These are phyloP conservation scores for Orius insidiosus DNA, from an alignment of 1,140 invertebrate genomes.

Conservation along the genomic window DNA sequence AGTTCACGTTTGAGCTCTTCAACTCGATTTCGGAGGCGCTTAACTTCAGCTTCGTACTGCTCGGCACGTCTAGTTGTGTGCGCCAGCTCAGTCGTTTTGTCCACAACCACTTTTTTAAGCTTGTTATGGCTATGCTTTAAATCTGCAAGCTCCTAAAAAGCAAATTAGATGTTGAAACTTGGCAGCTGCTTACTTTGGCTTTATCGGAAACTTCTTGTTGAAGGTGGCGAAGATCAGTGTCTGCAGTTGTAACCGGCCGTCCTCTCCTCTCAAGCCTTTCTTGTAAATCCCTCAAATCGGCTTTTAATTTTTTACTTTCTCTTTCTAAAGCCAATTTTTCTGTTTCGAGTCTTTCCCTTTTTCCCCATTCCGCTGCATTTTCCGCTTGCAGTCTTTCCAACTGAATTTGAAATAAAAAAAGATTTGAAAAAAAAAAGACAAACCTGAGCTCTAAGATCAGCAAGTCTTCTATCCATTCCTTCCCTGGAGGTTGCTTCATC, in stretches of 20 bases:
- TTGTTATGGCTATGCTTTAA: slow-evolving; percentile 57
- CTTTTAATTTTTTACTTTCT: slow-evolving; percentile 74
- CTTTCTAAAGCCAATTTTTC: slow-evolving; percentile 72
- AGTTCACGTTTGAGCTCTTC: slow-evolving; percentile 70
- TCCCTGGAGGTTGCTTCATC: slow-evolving; percentile 53
- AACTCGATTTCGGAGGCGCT: slow-evolving; percentile 51
- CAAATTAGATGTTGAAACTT: not conserved
- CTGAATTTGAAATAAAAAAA: slow-evolving; percentile 25
- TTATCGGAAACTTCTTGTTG: slow-evolving; percentile 56
- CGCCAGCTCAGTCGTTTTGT: slow-evolving; percentile 60
- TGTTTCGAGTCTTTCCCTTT: slow-evolving; percentile 72
- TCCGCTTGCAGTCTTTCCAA: slow-evolving; percentile 71
- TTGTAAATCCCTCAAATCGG: slow-evolving; percentile 65
- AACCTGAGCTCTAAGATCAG: slow-evolving; percentile 50
- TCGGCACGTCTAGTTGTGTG: slow-evolving; percentile 60
- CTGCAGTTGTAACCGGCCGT: slow-evolving; percentile 40
- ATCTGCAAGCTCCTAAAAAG: slow-evolving; percentile 47
- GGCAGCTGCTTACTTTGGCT: slow-evolving; percentile 39
- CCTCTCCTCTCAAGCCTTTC: slow-evolving; percentile 51
- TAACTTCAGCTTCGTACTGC: slow-evolving; percentile 69
- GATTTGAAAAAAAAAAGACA: not conserved
- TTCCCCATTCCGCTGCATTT: slow-evolving; percentile 85
- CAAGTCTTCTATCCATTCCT: slow-evolving; percentile 48
- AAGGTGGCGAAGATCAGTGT: slow-evolving; percentile 47
- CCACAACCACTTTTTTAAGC: slow-evolving; percentile 58